Percentiles rank a stretch among this genome's conserved stretches.
Conservation (phyloP, 2,888 invertebrate species). For the Brenthis ino region DNA sequence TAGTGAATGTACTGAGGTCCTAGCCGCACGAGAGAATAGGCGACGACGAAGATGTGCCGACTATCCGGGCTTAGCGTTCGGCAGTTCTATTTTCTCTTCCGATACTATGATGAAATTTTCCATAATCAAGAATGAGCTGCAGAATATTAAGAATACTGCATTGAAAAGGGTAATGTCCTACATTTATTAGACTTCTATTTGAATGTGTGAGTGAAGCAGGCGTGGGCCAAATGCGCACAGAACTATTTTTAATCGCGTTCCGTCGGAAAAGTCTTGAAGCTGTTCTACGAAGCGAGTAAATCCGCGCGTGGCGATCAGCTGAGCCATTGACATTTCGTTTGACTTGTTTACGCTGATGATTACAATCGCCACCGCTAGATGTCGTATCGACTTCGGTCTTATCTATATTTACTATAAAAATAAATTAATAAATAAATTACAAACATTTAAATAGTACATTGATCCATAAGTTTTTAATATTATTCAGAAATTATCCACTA, state of each 20-base stretch:
- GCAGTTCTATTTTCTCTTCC: conserved; percentile 95
- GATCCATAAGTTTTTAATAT: no score
- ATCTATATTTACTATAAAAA: no score
- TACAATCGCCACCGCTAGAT: conserved; percentile 63
- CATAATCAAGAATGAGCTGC: conserved; percentile 97
- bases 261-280: conserved; percentile 61
- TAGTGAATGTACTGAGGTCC: conserved; percentile 93
- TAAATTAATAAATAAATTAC: no score
- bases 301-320: conserved; percentile 76
- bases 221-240: conserved; percentile 76
- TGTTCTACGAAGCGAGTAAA: conserved; percentile 53
- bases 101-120: conserved; percentile 99
- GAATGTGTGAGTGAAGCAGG: conserved; percentile 60
- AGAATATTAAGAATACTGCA: conserved; percentile 98
- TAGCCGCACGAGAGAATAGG: conserved; percentile 91
- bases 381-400: conserved; percentile 50
- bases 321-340: conserved; percentile 73
- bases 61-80: conserved; percentile 95
- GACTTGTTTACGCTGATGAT: conserved; percentile 73
- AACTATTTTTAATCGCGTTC: conserved; percentile 76
- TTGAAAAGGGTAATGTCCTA: conserved; percentile 94
- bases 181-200: conserved; percentile 67
- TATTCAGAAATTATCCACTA: no score
- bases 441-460: no score
- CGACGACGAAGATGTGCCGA: conserved; percentile 92